These are phyloP conservation scores for Arenaria interpres DNA, from an alignment of 2,113 vertebrate genomes.

Conservation along the genomic window DNA sequence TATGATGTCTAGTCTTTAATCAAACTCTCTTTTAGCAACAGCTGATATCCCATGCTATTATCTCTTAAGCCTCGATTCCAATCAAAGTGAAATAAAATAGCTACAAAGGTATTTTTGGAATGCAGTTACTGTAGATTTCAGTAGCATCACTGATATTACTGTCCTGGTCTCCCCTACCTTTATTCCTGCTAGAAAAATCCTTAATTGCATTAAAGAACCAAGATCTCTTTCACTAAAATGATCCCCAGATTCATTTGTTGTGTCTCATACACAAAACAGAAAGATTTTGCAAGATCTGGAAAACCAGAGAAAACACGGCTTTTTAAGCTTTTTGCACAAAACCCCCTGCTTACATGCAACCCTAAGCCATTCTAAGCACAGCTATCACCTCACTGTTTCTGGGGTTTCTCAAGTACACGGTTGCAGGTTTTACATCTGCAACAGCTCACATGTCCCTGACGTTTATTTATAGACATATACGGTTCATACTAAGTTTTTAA, in stretches of 20 bases:
- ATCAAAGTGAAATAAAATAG: neutral
- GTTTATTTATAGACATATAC: neutral
- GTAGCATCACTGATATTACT: neutral
- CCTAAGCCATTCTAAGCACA: neutral
- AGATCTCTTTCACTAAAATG: neutral
- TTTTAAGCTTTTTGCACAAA: neutral
- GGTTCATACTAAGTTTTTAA: neutral
- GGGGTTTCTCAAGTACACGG: neutral
- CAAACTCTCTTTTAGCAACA: neutral
- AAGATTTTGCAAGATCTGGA: neutral
- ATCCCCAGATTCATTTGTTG: neutral
- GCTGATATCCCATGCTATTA: neutral
- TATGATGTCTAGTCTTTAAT: neutral
- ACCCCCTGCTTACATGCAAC: rapidly evolving
- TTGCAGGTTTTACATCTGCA: neutral
- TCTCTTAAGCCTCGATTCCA: neutral
- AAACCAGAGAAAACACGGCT: neutral
- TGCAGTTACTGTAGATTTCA: neutral
- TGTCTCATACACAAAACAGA: neutral
- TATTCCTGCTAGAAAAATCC: neutral
- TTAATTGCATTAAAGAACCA: neutral
- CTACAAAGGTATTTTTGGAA: neutral
- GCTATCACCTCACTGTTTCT: neutral
- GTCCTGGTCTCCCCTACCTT: neutral
- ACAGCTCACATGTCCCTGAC: neutral